Conservation (phyloP, 2,888 invertebrate genomes). For the Anodontia alba region DNA sequence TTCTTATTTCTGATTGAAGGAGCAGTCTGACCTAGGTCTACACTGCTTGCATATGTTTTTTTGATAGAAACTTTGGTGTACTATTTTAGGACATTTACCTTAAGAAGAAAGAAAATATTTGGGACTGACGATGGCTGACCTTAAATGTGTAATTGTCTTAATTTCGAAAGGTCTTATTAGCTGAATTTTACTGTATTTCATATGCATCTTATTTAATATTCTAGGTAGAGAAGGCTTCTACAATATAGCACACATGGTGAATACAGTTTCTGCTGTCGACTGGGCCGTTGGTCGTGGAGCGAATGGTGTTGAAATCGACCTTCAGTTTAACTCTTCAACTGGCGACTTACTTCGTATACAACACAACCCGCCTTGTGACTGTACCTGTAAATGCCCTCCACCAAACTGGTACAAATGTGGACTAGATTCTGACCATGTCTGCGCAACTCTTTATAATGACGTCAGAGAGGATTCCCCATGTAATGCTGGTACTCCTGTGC, state of each 20-base stretch:
- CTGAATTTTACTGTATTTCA: too few relatives aligned
- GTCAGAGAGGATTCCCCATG: conserved; percentile 12
- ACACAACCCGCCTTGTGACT: conserved; percentile 29
- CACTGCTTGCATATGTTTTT: too few relatives aligned
- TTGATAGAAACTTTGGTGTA: too few relatives aligned
- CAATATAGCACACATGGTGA: conserved; percentile 33
- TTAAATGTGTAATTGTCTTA: too few relatives aligned
- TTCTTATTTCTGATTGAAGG: too few relatives aligned
- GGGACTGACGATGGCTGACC: too few relatives aligned
- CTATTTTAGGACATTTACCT: too few relatives aligned
- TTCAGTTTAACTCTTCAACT: conserved; percentile 11
- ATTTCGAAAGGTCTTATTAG: too few relatives aligned
- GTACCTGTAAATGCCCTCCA: conserved; percentile 29
- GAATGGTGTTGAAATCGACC: conserved; percentile 32
- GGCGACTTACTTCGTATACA: conserved; percentile 5
- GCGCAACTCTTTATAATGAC: conserved; percentile 26
- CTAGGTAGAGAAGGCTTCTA: too few relatives aligned
- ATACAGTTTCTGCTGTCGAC: conserved; percentile 21
- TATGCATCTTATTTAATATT: too few relatives aligned
- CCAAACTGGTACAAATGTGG: conserved; percentile 14
- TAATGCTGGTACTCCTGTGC: background rate
- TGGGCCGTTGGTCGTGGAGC: conserved; percentile 33
- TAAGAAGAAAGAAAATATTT: too few relatives aligned
- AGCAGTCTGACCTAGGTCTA: too few relatives aligned
- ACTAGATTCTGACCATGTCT: conserved; percentile 16